These are phyloP conservation scores for Eudyptes chrysolophus DNA, from an alignment of 2,113 vertebrate species.

Conservation along the genomic window DNA sequence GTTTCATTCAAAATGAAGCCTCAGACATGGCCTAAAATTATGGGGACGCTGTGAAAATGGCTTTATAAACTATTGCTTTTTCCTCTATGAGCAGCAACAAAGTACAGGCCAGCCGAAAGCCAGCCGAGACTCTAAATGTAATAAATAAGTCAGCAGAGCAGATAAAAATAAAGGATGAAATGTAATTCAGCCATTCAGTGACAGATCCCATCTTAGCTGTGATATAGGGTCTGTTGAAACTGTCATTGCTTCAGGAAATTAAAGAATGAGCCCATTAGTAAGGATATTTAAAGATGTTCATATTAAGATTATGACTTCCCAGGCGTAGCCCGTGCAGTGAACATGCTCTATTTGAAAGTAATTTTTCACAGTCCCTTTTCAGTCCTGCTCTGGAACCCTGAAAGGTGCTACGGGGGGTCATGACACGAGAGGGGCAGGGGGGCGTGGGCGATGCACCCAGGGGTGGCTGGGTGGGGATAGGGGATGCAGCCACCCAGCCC, in stretches of 20 bases:
- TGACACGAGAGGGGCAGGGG: rapidly evolving
- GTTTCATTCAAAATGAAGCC: constrained; percentile 43
- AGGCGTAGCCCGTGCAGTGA: background rate
- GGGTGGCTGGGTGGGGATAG: background rate
- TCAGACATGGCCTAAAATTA: constrained; percentile 47
- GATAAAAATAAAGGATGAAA: constrained; percentile 68
- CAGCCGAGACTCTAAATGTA: background rate
- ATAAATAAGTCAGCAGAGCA: constrained; percentile 51
- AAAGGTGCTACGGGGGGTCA: background rate
- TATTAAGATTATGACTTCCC: constrained; percentile 52
- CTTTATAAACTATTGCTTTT: constrained; percentile 56
- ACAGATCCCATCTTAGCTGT: constrained; percentile 51
- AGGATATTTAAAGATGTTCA: constrained; percentile 42
- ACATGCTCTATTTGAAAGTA: background rate
- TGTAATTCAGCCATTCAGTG: constrained; percentile 59
- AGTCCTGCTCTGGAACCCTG: background rate
- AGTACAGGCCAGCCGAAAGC: constrained; percentile 38
- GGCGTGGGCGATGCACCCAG: rapidly evolving
- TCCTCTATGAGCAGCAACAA: background rate
- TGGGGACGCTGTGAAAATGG: constrained; percentile 46
- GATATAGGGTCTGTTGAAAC: constrained; percentile 52
- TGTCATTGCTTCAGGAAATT: constrained; percentile 68
- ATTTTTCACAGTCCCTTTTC: background rate
- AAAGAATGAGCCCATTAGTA: constrained; percentile 70
- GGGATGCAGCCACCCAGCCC: background rate